phyloP scores from a whole-genome alignment of 1,140 invertebrate genomes.

The Eriosoma lanigerum region DNA sequence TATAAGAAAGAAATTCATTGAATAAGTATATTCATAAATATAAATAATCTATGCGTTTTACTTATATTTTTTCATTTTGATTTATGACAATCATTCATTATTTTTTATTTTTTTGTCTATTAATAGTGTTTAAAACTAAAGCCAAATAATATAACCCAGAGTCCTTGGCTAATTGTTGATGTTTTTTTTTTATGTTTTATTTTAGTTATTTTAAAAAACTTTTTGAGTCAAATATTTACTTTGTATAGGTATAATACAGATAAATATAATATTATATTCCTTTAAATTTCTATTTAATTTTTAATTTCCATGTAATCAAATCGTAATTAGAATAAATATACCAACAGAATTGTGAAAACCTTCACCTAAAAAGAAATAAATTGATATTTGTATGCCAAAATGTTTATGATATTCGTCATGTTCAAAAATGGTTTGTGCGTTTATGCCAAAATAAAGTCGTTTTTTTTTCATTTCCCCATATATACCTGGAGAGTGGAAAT shows the following conservation, averaged over 20 bases:
- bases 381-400: not conserved
- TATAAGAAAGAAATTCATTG: too few species aligned
- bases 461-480: not conserved
- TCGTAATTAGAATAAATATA: not conserved
- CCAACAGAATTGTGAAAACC: not conserved
- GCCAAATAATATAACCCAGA: not conserved
- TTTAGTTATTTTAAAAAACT: too few species aligned
- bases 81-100: not conserved
- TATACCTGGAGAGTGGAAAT: slow-evolving; percentile 11
- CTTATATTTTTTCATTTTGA: not conserved
- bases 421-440: not conserved
- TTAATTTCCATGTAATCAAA: too few species aligned
- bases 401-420: not conserved
- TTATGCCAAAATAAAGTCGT: slow-evolving; percentile 17
- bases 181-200: too few species aligned
- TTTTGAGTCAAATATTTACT: too few species aligned
- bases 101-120: too few species aligned
- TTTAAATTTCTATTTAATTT: too few species aligned
- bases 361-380: slow-evolving; percentile 31
- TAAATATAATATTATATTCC: too few species aligned
- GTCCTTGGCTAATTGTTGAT: not conserved
- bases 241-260: too few species aligned
- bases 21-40: too few species aligned
- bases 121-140: not conserved
- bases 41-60: too few species aligned